Base-by-base conservation (phyloP, 2,113 vertebrate genomes). In the Telmatochromis sp. region DNA sequence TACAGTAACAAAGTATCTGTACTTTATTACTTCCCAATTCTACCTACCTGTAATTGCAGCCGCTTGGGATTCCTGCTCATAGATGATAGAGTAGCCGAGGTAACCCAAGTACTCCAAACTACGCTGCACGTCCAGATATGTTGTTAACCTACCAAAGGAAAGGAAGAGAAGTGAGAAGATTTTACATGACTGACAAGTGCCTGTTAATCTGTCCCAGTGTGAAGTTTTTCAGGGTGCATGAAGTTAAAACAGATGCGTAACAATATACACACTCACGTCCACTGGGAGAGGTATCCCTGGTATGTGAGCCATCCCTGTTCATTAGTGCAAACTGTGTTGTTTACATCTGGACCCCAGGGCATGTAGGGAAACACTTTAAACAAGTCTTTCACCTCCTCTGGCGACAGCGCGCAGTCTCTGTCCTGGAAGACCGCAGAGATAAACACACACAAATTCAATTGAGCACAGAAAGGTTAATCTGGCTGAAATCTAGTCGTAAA, bases 361-460 rank as follows among this genome's bases (percentile, higher is more conserved):
- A 99, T 98, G 80, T 99, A 99, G 91, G 99, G 98, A 88, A 99
- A 99, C 89, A 99, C 98, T 96, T 98, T 97, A 95, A 99, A 99
- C 87, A 99, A 94, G 95, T 99, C 99, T 93, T 98, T 98, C 93
- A 99, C 92, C 88, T 99, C 99, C 42, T 99, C 98, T 7, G 98
- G 97, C 47, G 98, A 99, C 83, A 99, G 96, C 31, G 98, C 98
- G 90, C 98, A 99, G 80, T 99, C 99, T 94, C 98, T 97, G 73
- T 99, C 99, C 99, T 99, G 95, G 88, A 94, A 90, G 63, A 13
- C 21, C 50, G 53, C 33, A 71, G 1, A 57, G 14, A 40, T 2
- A 5, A 3, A 23, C 23, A 65, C 9, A 71, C 12, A 31, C 23
- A 12, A 51, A 50, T 6, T 51, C 7, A 78, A 13, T 3, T 63